A percentile compares a stretch with the other conserved stretches of the same genome.
phyloP scores from a whole-genome alignment of 2,113 vertebrate genomes.

The Megaceryle torquata region DNA sequence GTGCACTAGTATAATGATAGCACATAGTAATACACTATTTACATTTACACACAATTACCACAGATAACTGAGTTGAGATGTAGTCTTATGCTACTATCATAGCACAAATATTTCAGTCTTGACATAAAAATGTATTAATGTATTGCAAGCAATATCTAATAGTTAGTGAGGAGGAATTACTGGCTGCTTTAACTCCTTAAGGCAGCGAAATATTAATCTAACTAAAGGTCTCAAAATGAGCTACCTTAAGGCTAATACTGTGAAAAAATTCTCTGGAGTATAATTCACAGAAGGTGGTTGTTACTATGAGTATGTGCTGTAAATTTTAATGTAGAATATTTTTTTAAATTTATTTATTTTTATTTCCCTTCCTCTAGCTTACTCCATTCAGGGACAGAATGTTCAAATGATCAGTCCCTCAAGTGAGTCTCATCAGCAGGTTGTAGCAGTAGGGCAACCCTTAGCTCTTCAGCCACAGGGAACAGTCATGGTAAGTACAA shows the following conservation, averaged over 20 bases:
- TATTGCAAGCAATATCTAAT: not conserved
- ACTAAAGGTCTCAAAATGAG: not conserved
- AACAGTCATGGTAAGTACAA: constrained; percentile 91
- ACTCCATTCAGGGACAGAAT: constrained; percentile 96
- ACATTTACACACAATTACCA: not conserved
- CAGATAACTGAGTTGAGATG: not conserved
- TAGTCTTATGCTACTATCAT: not conserved
- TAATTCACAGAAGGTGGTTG: not conserved
- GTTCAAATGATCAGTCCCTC: constrained; percentile 98
- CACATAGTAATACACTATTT: not conserved
- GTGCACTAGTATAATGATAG: not conserved
- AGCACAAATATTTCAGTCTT: not conserved
- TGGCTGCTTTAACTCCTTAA: not conserved
- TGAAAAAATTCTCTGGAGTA: not conserved
- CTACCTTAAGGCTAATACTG: not conserved
- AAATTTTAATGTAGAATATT: not conserved
- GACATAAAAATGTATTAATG: not conserved
- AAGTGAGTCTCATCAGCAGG: constrained; percentile 98
- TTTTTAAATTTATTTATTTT: no score
- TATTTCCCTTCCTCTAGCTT: constrained; percentile 82
- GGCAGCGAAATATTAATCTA: not conserved
- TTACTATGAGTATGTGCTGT: not conserved
- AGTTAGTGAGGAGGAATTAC: not conserved
- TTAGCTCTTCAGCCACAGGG: constrained; percentile 93
- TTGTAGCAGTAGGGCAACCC: constrained; percentile 96